Percentiles rank a stretch among this genome's conserved stretches.
Conservation (phyloP, 53 echinoderm and acorn worm genomes). For the Antedon mediterranea region DNA sequence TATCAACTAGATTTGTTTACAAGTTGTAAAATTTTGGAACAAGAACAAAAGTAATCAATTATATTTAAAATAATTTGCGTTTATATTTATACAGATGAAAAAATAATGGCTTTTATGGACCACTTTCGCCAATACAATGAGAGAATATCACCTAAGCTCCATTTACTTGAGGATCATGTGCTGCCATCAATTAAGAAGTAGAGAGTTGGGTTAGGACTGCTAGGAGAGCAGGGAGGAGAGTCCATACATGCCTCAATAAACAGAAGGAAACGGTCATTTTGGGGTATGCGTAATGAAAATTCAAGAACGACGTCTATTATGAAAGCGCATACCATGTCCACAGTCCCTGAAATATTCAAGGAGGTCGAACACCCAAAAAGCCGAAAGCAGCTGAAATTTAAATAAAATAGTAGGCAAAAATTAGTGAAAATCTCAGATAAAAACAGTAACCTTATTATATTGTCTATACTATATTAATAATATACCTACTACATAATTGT, state of each 20-base stretch:
- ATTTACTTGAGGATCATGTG: neutral
- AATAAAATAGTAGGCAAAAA: too few relatives aligned
- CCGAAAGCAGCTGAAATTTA: neutral
- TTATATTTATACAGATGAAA: too few relatives aligned
- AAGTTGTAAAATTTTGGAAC: too few relatives aligned
- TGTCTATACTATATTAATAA: too few relatives aligned
- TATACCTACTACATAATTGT: too few relatives aligned
- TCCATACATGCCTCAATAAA: neutral
- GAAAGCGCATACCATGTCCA: neutral
- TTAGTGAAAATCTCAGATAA: too few relatives aligned
- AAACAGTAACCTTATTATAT: too few relatives aligned
- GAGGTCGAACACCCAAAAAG: neutral
- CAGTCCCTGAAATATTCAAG: neutral
- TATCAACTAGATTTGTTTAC: too few relatives aligned
- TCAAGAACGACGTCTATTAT: neutral
- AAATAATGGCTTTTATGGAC: neutral
- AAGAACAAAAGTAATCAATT: too few relatives aligned
- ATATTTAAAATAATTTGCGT: too few relatives aligned
- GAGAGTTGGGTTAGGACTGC: neutral
- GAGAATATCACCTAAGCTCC: neutral
- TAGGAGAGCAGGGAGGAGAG: neutral
- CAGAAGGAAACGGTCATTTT: neutral
- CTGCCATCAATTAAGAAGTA: neutral
- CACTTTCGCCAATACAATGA: constrained; percentile 1
- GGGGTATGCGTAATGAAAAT: neutral